Evolutionary conservation across 2,113 vertebrate species (phyloP), one percentile per base, ranked within the genome.

Genomic region (Calidris pygmaea): DNA sequence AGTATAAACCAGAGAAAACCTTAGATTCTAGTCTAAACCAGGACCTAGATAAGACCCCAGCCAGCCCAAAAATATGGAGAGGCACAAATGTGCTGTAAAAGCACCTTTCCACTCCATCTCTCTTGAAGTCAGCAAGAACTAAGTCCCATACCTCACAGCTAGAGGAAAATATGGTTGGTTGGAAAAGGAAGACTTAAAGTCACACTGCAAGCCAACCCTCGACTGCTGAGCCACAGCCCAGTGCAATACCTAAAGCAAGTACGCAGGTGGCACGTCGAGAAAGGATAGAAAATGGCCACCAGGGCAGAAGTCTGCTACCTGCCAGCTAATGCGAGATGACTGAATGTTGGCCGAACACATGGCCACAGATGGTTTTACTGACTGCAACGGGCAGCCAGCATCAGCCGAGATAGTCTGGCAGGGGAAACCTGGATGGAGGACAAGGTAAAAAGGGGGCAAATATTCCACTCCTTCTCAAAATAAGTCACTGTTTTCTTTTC

Each of bases 401-500:
- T 45, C 81, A 71, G 62, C 67, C 6, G 6, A 75, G 81, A 65
- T 48, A 45, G 32, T 70, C 66, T 70, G 60, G 70, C 53, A 62
- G 22, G 32, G 43, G 45, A 96, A 93, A 93, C 13, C 87, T 93
- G 87, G 66, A 83, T 2, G 0, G 32, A 66, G 14, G 66, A 87
- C 66, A 76, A 94, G 71, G 58, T 66, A 70, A 73, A 82, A 70
- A 87, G 24, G 20, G 45, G 78, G 45, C 10, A 93, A 66, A 65
- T 22, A 52, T 34, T 90, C 74, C 60, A 23, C 37, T 89, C 24
- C 41, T 88, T 79, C 71, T 85, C 48, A 39, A 94, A 96, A 76
- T 47, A 91, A 83, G 23, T 50, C 34, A n/a, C 82, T 93, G 58
- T 27, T 96, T 93, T 78, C 41, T 7, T 94, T 92, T 65, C 13